phyloP scores from a whole-genome alignment of 2,888 invertebrate species.

The Oxyscelio sp. region DNA sequence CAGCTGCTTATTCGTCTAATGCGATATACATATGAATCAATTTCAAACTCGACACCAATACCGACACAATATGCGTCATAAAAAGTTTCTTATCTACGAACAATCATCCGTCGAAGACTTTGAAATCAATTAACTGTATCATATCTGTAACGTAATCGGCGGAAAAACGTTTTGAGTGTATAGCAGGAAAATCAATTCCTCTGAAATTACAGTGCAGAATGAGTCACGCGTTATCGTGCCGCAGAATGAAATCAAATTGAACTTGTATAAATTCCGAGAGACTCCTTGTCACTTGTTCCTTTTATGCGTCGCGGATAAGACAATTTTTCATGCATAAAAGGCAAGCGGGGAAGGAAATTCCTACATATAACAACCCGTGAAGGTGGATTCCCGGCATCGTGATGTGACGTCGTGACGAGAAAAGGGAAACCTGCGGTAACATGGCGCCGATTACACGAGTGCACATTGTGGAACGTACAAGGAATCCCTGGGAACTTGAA shows the following conservation, averaged over 20 bases:
- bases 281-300: conserved; percentile 45
- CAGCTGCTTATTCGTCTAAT: conserved; percentile 18
- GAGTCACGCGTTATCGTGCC: conserved; percentile 23
- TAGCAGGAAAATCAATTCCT: conserved; percentile 25
- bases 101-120: conserved; percentile 1
- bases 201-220: conserved; percentile 27
- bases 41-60: neutral
- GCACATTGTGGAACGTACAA: conserved; percentile 54
- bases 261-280: conserved; percentile 35
- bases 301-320: conserved; percentile 14
- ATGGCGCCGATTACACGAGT: conserved; percentile 57
- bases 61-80: neutral
- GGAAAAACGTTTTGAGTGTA: conserved; percentile 30
- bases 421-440: conserved; percentile 39
- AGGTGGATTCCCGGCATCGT: conserved; percentile 40
- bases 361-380: conserved; percentile 50
- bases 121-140: conserved; percentile 21
- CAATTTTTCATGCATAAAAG: conserved; percentile 60
- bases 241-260: conserved; percentile 42
- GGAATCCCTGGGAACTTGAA: conserved; percentile 64
- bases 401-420: conserved; percentile 31
- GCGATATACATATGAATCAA: conserved; percentile 5
- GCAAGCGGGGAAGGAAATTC: conserved; percentile 58
- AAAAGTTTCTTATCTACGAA: conserved; percentile 17
- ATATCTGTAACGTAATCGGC: conserved; percentile 13